Base-by-base conservation (phyloP, 1,140 invertebrate genomes). In the Solenopsis fugax region DNA sequence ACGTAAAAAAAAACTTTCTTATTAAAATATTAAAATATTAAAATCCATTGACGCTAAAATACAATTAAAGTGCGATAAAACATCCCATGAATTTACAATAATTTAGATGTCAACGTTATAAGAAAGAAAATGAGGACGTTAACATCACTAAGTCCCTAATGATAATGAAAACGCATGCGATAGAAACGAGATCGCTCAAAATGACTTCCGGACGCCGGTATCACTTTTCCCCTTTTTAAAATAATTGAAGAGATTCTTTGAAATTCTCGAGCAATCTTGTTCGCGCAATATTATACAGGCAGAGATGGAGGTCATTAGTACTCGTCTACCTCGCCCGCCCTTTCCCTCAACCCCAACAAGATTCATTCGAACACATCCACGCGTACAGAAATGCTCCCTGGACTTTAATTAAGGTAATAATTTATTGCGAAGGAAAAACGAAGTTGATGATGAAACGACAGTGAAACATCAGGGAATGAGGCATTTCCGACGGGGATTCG, bases 391-490 rank as follows among this genome's bases (percentile, higher is more conserved):
- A 86, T 69, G 37, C 24, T 50, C 10, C 21, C 21, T 69, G 62
- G 29, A 60, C 52, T 87, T 88, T 88, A 88, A 87, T 88, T 76
- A 87, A 88, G 69, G 60, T 21, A 81, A 87, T 87, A 87, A 62
- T 87, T 87, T 88, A 72, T 54, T 48, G 52, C 45, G 41, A 73
- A 54, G 29, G 4, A 73, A 81, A 73, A 80, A 29, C 12, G 5
- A 88, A 73, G 60, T 60, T 80, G 13, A 78, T 69, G 18, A 18
- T 18, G 18, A 62, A 50, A 81, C 6, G 34, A 81, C 65, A 34
- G 64, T 80, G 10, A 37, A 75, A 45, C 37, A 48, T 60, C 52
- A 37, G 41, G 9, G 48, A 56, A 7, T 54, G 16, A 9, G 2
- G 18, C 24, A 16, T 24, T 48, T 37, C 52, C 13, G 5, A 34